Percentiles rank a stretch among this genome's conserved stretches.
These are phyloP conservation scores for Dugesia japonica DNA, from an alignment of 2,888 invertebrate genomes.

Conservation along the genomic window DNA sequence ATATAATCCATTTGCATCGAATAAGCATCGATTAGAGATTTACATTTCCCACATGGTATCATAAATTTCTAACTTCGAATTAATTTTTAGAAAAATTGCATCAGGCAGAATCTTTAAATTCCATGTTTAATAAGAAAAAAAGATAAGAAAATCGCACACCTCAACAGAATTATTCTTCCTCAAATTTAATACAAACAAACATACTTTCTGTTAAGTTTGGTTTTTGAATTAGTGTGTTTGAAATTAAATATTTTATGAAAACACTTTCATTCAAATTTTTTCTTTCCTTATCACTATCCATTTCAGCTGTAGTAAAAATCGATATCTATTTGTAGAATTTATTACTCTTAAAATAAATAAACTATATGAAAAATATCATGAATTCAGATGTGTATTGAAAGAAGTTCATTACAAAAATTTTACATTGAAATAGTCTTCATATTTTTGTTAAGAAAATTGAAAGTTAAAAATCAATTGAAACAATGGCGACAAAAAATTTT, in stretches of 20 bases:
- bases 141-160: slow-evolving; percentile 11
- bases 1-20: neutral
- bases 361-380: no score
- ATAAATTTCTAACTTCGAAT: neutral
- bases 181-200: neutral
- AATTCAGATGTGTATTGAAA: no score
- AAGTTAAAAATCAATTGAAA: no score
- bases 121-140: slow-evolving; percentile 12
- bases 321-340: slow-evolving; percentile 12
- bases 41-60: slow-evolving; percentile 9
- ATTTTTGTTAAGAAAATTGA: no score
- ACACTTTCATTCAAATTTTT: neutral
- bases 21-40: neutral
- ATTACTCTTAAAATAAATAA: no score
- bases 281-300: neutral
- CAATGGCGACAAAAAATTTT: no score
- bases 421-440: no score
- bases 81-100: neutral
- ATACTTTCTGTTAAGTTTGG: neutral
- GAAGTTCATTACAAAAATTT: no score
- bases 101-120: slow-evolving; percentile 3
- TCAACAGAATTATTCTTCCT: neutral
- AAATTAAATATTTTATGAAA: slow-evolving; percentile 11
- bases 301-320: neutral
- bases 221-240: neutral